A percentile compares a stretch with the other conserved stretches of the same genome.
These are phyloP conservation scores for Drosophila limbata DNA, from an alignment of 2,888 invertebrate genomes.

Conservation along the genomic window DNA sequence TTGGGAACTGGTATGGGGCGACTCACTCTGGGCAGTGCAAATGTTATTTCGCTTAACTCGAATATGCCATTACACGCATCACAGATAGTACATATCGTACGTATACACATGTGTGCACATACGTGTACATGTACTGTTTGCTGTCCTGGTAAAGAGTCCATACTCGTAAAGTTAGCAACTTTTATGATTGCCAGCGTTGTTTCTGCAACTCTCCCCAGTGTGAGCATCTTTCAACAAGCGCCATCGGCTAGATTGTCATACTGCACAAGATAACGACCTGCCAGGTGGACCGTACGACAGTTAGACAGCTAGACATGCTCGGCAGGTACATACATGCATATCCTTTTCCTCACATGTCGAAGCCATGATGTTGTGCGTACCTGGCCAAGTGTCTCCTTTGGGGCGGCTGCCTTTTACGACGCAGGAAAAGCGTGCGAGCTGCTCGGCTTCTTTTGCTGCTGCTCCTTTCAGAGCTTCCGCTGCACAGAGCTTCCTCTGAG, in stretches of 20 bases:
- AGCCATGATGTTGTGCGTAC: constrained; percentile 34
- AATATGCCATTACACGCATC: constrained; percentile 56
- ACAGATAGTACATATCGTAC: background rate
- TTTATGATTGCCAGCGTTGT: constrained; percentile 52
- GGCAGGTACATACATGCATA: constrained; percentile 45
- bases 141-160: constrained; percentile 29
- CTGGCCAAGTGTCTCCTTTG: constrained; percentile 41
- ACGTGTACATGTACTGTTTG: background rate
- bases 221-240: constrained; percentile 34
- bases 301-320: constrained; percentile 22
- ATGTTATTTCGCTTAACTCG: constrained; percentile 65
- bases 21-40: constrained; percentile 31
- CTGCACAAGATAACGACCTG: constrained; percentile 68
- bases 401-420: constrained; percentile 40
- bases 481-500: constrained; percentile 39
- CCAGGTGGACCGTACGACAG: constrained; percentile 64
- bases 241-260: constrained; percentile 69
- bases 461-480: constrained; percentile 50
- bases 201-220: constrained; percentile 1
- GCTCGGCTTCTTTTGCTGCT: background rate
- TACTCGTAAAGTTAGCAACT: constrained; percentile 50
- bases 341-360: constrained; percentile 62
- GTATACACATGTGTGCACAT: background rate
- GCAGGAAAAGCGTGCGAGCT: constrained; percentile 40
- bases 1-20: background rate